These are phyloP conservation scores for Chloroclysta siterata DNA, from an alignment of 2,888 invertebrate species.

Conservation along the genomic window DNA sequence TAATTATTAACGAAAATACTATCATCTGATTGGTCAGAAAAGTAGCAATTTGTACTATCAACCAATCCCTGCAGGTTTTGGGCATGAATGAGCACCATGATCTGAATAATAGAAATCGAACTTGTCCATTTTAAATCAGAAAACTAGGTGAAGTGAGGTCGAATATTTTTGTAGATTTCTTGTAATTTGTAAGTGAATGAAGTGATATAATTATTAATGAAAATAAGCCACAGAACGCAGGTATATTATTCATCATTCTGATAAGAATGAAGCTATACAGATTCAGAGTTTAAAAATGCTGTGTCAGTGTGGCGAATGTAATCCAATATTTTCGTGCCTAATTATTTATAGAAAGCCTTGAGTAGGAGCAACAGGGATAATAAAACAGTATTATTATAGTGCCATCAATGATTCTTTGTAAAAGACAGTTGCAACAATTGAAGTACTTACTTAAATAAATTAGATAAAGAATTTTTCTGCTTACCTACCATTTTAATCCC, in stretches of 20 bases:
- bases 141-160: slow-evolving; percentile 31
- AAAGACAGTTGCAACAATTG: not conserved
- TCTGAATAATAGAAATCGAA: slow-evolving; percentile 33
- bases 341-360: slow-evolving; percentile 55
- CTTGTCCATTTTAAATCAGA: slow-evolving; percentile 22
- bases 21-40: slow-evolving; percentile 37
- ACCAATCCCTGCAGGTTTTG: slow-evolving; percentile 21
- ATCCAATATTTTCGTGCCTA: slow-evolving; percentile 32
- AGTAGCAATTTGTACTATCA: not conserved
- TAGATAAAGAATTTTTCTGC: not conserved
- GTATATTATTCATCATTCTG: slow-evolving; percentile 21
- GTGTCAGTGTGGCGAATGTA: slow-evolving; percentile 44
- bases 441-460: not conserved
- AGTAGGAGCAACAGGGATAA: slow-evolving; percentile 17
- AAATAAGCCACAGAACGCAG: slow-evolving; percentile 25
- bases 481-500: not conserved
- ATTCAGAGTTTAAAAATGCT: slow-evolving; percentile 40
- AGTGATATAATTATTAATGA: slow-evolving; percentile 27
- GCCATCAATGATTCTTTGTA: not conserved
- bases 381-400: not conserved
- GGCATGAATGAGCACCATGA: not conserved
- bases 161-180: slow-evolving; percentile 32
- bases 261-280: not conserved
- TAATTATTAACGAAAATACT: not conserved
- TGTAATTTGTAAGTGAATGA: slow-evolving; percentile 42